phyloP scores from a whole-genome alignment of 2,888 invertebrate species.

The Hemistola chrysoprasaria region DNA sequence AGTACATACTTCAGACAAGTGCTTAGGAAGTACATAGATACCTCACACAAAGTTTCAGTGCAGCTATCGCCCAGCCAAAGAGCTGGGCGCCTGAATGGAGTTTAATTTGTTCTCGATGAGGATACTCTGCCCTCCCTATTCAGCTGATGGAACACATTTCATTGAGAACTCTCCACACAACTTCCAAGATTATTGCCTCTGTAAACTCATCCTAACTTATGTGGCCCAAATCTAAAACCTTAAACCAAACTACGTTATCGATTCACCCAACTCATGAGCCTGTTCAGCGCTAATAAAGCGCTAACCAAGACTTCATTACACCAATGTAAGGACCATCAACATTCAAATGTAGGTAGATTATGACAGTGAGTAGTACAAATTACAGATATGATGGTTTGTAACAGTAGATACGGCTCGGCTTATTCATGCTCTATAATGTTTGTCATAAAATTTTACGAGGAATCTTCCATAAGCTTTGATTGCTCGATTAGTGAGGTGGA shows the following conservation, averaged over 20 bases:
- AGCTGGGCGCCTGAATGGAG: constrained; percentile 41
- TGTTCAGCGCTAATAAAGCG: constrained; percentile 26
- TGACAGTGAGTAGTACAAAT: constrained; percentile 39
- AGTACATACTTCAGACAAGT: too few species aligned
- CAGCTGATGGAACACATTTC: constrained; percentile 46
- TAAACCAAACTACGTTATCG: constrained; percentile 22
- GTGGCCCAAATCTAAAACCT: constrained; percentile 32
- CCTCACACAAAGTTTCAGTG: neutral
- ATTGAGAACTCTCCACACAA: constrained; percentile 38
- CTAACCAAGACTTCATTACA: constrained; percentile 27
- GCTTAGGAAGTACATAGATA: too few species aligned
- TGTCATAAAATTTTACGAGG: constrained; percentile 65
- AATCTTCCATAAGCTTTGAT: constrained; percentile 63
- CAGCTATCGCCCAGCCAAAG: constrained; percentile 30
- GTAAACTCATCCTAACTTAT: constrained; percentile 37
- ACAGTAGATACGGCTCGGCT: constrained; percentile 47
- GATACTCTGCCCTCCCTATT: constrained; percentile 35
- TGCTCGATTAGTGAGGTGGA: constrained; percentile 47
- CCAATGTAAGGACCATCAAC: constrained; percentile 34
- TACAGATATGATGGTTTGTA: constrained; percentile 50
- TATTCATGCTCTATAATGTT: constrained; percentile 56
- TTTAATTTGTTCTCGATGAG: constrained; percentile 47
- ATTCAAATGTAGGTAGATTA: constrained; percentile 40
- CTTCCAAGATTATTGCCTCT: constrained; percentile 37
- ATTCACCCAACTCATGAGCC: constrained; percentile 7